Percentiles rank a stretch among this genome's conserved stretches.
Conservation (phyloP, 2,888 invertebrate species). For the Agrotis puta region DNA sequence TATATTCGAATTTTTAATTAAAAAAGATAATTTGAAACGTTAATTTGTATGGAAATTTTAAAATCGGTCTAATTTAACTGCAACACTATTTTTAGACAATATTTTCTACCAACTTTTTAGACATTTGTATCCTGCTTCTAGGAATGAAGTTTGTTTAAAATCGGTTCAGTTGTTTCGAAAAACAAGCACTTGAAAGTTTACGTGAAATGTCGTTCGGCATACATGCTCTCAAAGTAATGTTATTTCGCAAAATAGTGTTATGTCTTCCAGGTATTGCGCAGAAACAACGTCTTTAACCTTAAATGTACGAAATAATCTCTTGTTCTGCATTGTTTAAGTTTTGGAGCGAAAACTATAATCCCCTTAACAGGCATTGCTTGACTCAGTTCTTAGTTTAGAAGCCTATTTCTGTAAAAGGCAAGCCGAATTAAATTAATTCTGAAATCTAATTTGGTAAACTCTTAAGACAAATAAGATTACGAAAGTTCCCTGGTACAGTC, state of each 20-base stretch:
- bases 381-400: constrained; percentile 42
- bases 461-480: constrained; percentile 21
- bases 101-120: too few relatives aligned
- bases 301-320: constrained; percentile 20
- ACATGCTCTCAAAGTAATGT: neutral
- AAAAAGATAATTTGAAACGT: too few relatives aligned
- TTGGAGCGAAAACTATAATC: constrained; percentile 53
- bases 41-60: too few relatives aligned
- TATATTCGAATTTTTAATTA: too few relatives aligned
- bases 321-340: constrained; percentile 39
- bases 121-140: too few relatives aligned
- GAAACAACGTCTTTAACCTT: constrained; percentile 16
- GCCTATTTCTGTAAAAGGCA: constrained; percentile 40
- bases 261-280: constrained; percentile 15
- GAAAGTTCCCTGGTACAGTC: neutral
- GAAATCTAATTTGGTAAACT: constrained; percentile 33
- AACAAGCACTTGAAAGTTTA: too few relatives aligned
- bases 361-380: constrained; percentile 38
- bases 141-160: too few relatives aligned
- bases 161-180: too few relatives aligned
- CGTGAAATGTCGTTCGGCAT: too few relatives aligned
- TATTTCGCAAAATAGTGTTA: constrained; percentile 20
- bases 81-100: too few relatives aligned
- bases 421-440: constrained; percentile 26
- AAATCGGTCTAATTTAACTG: too few relatives aligned